These are phyloP conservation scores for Anguilla anguilla DNA, from an alignment of 2,797 vertebrate genomes.

Conservation along the genomic window DNA sequence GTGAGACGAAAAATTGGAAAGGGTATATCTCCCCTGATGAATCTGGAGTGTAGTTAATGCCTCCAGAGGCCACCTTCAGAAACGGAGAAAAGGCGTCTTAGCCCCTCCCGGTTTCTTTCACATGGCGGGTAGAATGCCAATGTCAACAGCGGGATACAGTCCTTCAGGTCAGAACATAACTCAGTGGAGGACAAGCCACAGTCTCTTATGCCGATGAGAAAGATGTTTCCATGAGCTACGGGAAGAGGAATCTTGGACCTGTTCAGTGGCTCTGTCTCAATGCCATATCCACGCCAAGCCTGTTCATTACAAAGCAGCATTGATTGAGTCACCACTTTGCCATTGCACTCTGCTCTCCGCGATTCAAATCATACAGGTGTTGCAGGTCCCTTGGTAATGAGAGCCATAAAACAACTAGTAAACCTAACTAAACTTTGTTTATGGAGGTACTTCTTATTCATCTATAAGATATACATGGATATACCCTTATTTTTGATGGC, in stretches of 20 bases:
- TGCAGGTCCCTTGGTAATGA: neutral
- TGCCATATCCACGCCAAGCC: neutral
- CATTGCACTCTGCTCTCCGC: neutral
- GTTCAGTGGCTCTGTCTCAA: neutral
- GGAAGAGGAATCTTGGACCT: constrained; percentile 4
- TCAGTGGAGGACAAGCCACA: neutral
- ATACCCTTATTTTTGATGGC: neutral
- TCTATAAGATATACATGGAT: neutral
- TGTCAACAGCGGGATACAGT: neutral
- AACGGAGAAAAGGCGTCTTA: neutral
- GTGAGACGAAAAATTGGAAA: neutral
- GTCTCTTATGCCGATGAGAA: neutral
- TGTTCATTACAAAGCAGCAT: neutral
- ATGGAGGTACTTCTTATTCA: neutral
- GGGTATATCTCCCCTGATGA: neutral
- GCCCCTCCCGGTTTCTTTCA: neutral
- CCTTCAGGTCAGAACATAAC: neutral
- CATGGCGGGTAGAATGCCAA: neutral
- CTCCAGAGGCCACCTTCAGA: neutral
- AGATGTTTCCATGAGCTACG: neutral
- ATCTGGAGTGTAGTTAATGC: neutral
- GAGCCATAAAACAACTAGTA: neutral
- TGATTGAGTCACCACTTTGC: neutral
- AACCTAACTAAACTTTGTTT: neutral
- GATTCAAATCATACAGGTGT: neutral